Conservation (phyloP, 1,140 invertebrate genomes). For the Microplitis mediator region DNA sequence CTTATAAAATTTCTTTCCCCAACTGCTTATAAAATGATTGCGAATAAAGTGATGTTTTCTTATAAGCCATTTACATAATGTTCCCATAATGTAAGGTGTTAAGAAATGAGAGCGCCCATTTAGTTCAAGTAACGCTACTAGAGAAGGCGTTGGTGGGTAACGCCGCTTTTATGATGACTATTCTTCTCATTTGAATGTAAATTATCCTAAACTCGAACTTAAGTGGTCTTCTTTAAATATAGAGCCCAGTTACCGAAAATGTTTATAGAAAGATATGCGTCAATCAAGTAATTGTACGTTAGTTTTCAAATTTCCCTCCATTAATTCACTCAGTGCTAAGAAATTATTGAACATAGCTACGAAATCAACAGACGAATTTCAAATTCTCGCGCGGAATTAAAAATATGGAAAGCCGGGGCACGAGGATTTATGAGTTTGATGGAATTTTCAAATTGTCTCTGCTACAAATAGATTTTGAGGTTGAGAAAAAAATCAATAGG, state of each 20-base stretch:
- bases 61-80: constrained; percentile 47
- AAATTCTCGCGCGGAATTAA: too few species aligned
- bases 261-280: not conserved
- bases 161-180: constrained; percentile 38
- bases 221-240: not conserved
- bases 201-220: not conserved
- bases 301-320: too few species aligned
- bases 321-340: too few species aligned
- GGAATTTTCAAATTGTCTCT: too few species aligned
- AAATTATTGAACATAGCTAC: too few species aligned
- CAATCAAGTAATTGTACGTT: too few species aligned
- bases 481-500: too few species aligned
- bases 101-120: constrained; percentile 46
- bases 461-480: too few species aligned
- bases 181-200: constrained; percentile 51
- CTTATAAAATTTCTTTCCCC: not conserved
- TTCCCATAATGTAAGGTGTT: constrained; percentile 43
- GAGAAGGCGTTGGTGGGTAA: constrained; percentile 35
- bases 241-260: not conserved
- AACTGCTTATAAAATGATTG: not conserved
- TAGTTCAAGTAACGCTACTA: constrained; percentile 24
- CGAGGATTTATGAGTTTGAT: too few species aligned
- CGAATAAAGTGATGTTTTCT: not conserved
- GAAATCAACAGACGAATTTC: too few species aligned
- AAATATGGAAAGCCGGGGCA: too few species aligned